These are phyloP conservation scores for Macaca mulatta DNA, from an alignment of 2,113 vertebrate genomes.

Conservation along the genomic window DNA sequence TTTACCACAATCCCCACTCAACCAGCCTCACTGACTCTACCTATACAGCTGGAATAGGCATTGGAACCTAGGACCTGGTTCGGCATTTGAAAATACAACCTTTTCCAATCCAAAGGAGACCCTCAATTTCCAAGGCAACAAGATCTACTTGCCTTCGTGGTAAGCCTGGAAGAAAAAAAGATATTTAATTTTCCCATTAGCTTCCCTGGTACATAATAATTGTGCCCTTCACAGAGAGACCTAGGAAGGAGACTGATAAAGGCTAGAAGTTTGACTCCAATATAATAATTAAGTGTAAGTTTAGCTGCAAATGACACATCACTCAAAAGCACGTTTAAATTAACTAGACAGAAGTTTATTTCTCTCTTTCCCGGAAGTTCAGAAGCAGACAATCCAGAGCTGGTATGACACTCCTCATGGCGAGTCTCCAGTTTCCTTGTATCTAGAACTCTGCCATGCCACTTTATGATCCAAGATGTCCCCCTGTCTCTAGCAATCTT, in stretches of 20 bases:
- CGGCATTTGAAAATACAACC: neutral
- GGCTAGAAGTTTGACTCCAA: neutral
- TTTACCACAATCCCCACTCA: neutral
- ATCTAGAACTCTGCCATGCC: neutral
- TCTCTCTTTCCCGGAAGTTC: neutral
- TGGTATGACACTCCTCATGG: neutral
- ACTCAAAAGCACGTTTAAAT: neutral
- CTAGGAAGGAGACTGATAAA: neutral
- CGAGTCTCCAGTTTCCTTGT: neutral
- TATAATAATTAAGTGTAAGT: neutral
- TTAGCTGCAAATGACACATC: neutral
- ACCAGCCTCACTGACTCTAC: neutral
- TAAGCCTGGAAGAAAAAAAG: neutral
- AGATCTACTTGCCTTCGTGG: neutral
- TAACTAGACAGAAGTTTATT: neutral
- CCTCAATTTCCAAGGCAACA: neutral
- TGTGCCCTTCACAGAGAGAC: neutral
- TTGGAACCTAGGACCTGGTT: neutral
- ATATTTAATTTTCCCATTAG: neutral
- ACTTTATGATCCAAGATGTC: neutral
- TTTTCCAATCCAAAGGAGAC: neutral
- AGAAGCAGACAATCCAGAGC: too few species aligned
- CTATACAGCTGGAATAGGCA: neutral
- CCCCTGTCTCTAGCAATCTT: neutral
- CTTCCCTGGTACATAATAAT: neutral